A percentile compares a stretch with the other conserved stretches of the same genome.
These are phyloP conservation scores for Drosophila grimshawi DNA, from an alignment of 1,140 invertebrate species.

Conservation along the genomic window DNA sequence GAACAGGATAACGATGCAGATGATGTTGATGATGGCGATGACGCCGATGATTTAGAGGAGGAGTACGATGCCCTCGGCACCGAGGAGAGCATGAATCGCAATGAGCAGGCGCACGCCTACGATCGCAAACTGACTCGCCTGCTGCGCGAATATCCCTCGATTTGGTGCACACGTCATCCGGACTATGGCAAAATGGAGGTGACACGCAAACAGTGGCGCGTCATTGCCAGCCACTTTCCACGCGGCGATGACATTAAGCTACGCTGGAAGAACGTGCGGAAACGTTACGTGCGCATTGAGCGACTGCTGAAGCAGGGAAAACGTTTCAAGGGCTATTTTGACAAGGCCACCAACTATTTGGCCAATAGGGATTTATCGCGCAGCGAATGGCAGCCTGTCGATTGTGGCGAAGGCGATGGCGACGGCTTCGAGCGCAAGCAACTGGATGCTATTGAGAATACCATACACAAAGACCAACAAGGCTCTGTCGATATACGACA, in stretches of 20 bases:
- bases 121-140: conserved; percentile 75
- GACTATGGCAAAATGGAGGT: conserved; percentile 79
- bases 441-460: conserved; percentile 72
- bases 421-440: conserved; percentile 70
- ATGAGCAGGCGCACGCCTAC: conserved; percentile 76
- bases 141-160: conserved; percentile 73
- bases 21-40: conserved; percentile 48
- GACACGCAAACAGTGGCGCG: conserved; percentile 75
- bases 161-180: conserved; percentile 77
- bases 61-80: conserved; percentile 65
- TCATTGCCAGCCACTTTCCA: conserved; percentile 73
- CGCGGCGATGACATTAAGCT: conserved; percentile 74
- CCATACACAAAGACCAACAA: conserved; percentile 38
- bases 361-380: conserved; percentile 67
- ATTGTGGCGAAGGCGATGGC: conserved; percentile 76
- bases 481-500: conserved; percentile 8
- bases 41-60: conserved; percentile 52
- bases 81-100: conserved; percentile 76
- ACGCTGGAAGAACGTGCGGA: conserved; percentile 80
- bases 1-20: conserved; percentile 42
- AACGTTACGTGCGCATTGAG: conserved; percentile 76
- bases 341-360: conserved; percentile 80
- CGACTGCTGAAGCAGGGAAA: conserved; percentile 67
- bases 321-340: conserved; percentile 81
- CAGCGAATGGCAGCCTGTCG: conserved; percentile 64